These are phyloP conservation scores for Monomorium pharaonis DNA, from an alignment of 1,140 invertebrate genomes.

Conservation along the genomic window DNA sequence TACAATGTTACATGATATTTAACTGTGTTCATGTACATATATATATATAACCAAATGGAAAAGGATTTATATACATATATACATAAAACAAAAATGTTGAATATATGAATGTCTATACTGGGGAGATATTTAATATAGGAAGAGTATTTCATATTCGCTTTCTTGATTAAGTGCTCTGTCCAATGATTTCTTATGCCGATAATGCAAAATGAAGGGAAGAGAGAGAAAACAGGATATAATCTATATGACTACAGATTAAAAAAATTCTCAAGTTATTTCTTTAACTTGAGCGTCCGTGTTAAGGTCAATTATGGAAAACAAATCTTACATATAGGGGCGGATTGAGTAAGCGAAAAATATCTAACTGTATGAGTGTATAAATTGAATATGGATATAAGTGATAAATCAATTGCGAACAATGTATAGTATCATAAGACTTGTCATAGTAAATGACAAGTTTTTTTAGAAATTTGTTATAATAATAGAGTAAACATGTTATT, in stretches of 20 bases:
- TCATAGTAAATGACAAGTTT: background rate
- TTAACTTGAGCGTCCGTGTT: slow-evolving; percentile 37
- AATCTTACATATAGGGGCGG: slow-evolving; percentile 44
- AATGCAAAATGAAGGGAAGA: slow-evolving; percentile 4
- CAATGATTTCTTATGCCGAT: background rate
- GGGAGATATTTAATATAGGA: background rate
- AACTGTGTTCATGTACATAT: background rate
- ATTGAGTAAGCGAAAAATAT: background rate
- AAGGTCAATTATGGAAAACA: slow-evolving; percentile 55
- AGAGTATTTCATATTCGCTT: background rate
- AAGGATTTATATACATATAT: background rate
- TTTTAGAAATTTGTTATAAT: background rate
- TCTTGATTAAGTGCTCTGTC: background rate
- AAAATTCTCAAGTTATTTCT: slow-evolving; percentile 40
- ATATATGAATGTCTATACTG: background rate
- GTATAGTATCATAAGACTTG: background rate
- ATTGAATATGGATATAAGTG: no score
- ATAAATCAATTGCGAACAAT: background rate
- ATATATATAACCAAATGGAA: background rate
- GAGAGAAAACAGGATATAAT: slow-evolving; percentile 21
- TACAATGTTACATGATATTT: background rate
- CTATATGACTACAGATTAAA: slow-evolving; percentile 38
- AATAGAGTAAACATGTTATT: background rate
- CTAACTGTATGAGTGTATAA: background rate
- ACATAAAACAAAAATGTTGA: background rate